phyloP scores from a whole-genome alignment of 2,113 vertebrate species.

The Pomatorhinus ruficollis region DNA sequence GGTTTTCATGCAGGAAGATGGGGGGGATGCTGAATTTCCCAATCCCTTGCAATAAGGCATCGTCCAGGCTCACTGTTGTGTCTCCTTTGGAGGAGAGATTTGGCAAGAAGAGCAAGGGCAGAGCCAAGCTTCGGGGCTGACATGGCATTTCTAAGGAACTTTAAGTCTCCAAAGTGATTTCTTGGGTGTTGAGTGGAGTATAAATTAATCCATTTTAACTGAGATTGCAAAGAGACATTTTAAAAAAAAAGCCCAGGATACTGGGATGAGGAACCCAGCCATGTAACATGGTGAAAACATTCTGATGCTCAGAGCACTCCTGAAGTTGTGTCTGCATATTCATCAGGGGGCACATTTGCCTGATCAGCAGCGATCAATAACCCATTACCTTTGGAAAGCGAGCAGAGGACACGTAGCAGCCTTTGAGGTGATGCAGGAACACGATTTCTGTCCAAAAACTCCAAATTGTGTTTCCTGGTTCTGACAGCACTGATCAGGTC shows the following conservation, averaged over 20 bases:
- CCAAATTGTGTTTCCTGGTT: not conserved
- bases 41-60: not conserved
- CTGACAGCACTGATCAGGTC: not conserved
- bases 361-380: not conserved
- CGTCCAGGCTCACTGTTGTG: not conserved
- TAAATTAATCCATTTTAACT: not conserved
- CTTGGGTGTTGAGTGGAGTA: not conserved
- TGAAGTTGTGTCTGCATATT: not conserved
- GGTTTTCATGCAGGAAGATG: not conserved
- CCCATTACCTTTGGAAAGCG: not conserved
- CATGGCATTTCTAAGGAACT: not conserved
- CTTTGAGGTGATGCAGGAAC: not conserved
- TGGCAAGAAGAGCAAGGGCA: not conserved
- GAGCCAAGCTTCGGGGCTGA: not conserved
- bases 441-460: not conserved
- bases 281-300: not conserved
- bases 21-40: not conserved
- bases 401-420: not conserved
- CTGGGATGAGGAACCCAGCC: not conserved
- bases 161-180: not conserved
- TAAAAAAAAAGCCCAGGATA: not conserved
- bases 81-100: not conserved
- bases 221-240: not conserved
- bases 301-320: not conserved
- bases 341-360: not conserved